A percentile compares a stretch with the other conserved stretches of the same genome.
These are phyloP conservation scores for Colostygia pectinataria DNA, from an alignment of 2,888 invertebrate species.

Conservation along the genomic window DNA sequence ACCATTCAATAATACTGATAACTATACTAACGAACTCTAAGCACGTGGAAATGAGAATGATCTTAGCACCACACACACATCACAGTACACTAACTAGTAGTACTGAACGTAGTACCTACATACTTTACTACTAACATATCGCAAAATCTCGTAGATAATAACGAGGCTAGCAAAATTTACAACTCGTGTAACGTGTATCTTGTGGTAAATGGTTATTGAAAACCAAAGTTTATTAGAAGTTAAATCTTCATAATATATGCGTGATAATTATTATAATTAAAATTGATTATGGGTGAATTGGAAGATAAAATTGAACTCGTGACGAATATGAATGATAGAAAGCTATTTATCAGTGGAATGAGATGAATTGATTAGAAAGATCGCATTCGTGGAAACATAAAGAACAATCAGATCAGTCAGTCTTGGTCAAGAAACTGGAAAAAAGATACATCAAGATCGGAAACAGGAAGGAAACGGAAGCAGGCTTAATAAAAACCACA, in stretches of 20 bases:
- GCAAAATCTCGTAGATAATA: background rate
- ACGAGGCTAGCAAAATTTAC: background rate
- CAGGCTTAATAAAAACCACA: too few species aligned
- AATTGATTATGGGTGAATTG: too few species aligned
- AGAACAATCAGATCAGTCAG: too few species aligned
- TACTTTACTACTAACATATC: background rate
- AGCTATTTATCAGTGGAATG: too few species aligned
- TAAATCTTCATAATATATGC: background rate
- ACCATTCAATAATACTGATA: slow-evolving; percentile 8
- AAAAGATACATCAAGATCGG: too few species aligned
- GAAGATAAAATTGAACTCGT: too few species aligned
- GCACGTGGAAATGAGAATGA: slow-evolving; percentile 9
- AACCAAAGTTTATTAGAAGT: slow-evolving; percentile 4
- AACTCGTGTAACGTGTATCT: slow-evolving; percentile 9
- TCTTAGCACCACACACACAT: slow-evolving; percentile 4
- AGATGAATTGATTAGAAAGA: too few species aligned
- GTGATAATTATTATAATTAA: too few species aligned
- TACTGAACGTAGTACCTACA: background rate
- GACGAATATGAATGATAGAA: too few species aligned
- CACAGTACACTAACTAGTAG: slow-evolving; percentile 1
- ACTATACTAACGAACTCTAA: slow-evolving; percentile 11
- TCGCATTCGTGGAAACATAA: too few species aligned
- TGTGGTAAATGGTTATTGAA: slow-evolving; percentile 10
- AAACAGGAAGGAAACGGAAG: too few species aligned
- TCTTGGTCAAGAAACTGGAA: too few species aligned